A percentile compares a stretch with the other conserved stretches of the same genome.
Evolutionary conservation across 2,888 invertebrate species (phyloP).

Genomic region (Beris chalybata): DNA sequence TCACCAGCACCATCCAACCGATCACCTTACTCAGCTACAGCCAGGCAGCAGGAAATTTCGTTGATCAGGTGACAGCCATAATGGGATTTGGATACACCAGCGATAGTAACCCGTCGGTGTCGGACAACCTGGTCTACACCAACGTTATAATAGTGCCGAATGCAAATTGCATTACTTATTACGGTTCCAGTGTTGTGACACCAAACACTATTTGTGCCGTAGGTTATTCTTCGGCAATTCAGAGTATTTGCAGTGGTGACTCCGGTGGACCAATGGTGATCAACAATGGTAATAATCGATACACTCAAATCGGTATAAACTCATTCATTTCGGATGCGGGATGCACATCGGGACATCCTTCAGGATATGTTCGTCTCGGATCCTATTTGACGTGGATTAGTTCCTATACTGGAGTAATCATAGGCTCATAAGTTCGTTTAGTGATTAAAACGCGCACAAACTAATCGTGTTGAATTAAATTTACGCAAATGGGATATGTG

Average conservation of each 20-base stretch:
- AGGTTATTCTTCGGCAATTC: slow-evolving; percentile 27
- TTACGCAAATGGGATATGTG: too few species aligned
- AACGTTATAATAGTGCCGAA: slow-evolving; percentile 37
- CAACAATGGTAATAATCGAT: slow-evolving; percentile 20
- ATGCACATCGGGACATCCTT: slow-evolving; percentile 39
- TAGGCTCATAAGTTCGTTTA: neutral
- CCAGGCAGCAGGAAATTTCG: slow-evolving; percentile 44
- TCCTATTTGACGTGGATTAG: slow-evolving; percentile 41
- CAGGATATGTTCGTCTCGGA: slow-evolving; percentile 39
- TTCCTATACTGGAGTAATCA: slow-evolving; percentile 34
- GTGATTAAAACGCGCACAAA: too few species aligned
- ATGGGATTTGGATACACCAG: slow-evolving; percentile 53
- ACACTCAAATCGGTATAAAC: slow-evolving; percentile 40
- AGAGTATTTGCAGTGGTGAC: slow-evolving; percentile 40
- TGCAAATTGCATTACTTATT: slow-evolving; percentile 36
- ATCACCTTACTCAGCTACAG: slow-evolving; percentile 47
- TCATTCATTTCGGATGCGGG: slow-evolving; percentile 40
- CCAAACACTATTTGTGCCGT: slow-evolving; percentile 38
- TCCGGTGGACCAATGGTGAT: slow-evolving; percentile 41
- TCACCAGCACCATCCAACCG: slow-evolving; percentile 47
- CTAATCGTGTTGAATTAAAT: too few species aligned
- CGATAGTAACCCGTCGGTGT: slow-evolving; percentile 43
- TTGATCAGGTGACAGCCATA: slow-evolving; percentile 47
- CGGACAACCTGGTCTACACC: slow-evolving; percentile 31
- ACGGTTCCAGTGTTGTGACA: slow-evolving; percentile 36